phyloP scores from a whole-genome alignment of 2,113 vertebrate genomes.

The Gymnorhina tibicen region DNA sequence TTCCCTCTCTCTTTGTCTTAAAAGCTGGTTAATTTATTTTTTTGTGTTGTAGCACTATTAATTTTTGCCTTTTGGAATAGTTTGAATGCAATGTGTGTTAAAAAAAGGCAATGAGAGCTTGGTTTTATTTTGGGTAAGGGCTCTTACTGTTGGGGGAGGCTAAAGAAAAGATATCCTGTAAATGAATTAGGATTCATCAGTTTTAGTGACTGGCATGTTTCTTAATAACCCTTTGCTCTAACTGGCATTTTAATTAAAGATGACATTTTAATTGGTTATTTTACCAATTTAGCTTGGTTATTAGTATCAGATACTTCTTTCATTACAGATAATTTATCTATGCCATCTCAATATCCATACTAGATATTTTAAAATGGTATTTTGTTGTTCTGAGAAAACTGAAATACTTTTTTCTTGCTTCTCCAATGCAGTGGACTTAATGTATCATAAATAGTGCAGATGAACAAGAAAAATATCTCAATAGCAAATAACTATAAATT shows the following conservation, averaged over 20 bases:
- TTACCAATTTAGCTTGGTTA: conserved; percentile 5
- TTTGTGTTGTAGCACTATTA: neutral
- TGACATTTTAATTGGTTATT: conserved; percentile 40
- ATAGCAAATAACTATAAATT: neutral
- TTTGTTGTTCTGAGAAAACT: neutral
- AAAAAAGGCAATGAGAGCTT: neutral
- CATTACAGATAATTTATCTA: neutral
- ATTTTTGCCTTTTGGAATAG: neutral
- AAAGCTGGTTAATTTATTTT: neutral
- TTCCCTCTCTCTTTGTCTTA: neutral
- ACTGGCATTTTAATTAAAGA: conserved; percentile 32
- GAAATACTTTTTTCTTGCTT: neutral
- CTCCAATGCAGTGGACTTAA: neutral
- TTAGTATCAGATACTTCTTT: conserved; percentile 13
- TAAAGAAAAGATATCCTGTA: neutral
- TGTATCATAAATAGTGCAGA: neutral
- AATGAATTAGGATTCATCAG: neutral
- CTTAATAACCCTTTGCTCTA: conserved; percentile 22
- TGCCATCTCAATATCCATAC: neutral
- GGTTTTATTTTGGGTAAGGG: neutral
- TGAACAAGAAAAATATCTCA: neutral
- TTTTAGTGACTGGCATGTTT: neutral
- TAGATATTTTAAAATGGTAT: neutral
- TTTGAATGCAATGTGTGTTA: neutral
- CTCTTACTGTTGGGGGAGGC: neutral